Evolutionary conservation across 1,140 invertebrate species (phyloP).

Genomic region (Drosophila parabipectinata): DNA sequence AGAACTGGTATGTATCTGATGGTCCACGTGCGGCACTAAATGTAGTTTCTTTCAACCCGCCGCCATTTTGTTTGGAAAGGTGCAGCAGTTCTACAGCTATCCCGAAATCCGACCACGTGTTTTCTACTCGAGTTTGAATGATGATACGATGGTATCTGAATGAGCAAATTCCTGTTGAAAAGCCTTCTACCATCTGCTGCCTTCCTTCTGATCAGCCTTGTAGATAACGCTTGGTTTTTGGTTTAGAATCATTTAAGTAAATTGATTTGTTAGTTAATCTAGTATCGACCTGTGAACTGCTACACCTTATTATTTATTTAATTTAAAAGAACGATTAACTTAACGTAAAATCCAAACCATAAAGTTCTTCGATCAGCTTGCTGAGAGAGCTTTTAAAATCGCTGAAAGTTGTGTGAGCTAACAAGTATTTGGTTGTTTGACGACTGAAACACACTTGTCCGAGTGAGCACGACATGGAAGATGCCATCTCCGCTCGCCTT

Average conservation of each 20-base stretch:
- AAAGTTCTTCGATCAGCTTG: conserved; percentile 88
- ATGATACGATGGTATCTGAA: conserved; percentile 84
- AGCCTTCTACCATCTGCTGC: conserved; percentile 82
- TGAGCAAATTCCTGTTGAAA: conserved; percentile 67
- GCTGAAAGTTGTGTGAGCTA: conserved; percentile 84
- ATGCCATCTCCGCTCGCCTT: conserved; percentile 87
- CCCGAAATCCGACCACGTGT: conserved; percentile 33
- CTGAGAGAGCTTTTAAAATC: conserved; percentile 86
- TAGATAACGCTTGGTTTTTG: conserved; percentile 3
- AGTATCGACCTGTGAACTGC: neutral
- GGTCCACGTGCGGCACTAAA: conserved; percentile 14
- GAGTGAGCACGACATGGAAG: conserved; percentile 77
- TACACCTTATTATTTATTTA: neutral
- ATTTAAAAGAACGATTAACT: conserved; percentile 27
- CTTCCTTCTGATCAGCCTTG: conserved; percentile 82
- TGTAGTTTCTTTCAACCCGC: neutral
- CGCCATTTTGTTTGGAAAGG: conserved; percentile 61
- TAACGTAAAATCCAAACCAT: conserved; percentile 55
- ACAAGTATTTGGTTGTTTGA: conserved; percentile 32
- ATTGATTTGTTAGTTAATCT: neutral
- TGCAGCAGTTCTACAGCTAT: neutral
- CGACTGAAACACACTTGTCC: conserved; percentile 28
- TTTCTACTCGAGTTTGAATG: conserved; percentile 54
- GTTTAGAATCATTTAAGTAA: neutral
- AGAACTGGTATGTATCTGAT: conserved; percentile 95